Conservation (phyloP, 2,113 vertebrate species). For the Microtus oregoni region DNA sequence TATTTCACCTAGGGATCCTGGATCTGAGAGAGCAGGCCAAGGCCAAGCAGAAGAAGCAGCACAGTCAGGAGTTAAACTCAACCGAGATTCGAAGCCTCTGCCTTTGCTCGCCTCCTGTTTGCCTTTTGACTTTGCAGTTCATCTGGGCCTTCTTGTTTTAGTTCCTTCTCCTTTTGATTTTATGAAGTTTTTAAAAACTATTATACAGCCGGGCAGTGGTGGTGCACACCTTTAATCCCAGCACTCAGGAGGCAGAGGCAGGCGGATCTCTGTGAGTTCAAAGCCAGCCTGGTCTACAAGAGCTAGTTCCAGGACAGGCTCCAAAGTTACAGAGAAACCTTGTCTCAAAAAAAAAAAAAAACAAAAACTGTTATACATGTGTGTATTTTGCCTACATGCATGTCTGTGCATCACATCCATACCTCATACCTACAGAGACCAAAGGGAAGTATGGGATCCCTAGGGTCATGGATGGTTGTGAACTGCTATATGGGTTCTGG, state of each 20-base stretch:
- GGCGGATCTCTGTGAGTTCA: too few relatives aligned
- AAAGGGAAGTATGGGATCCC: neutral
- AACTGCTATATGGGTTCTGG: neutral
- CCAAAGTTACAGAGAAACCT: too few relatives aligned
- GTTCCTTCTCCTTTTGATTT: neutral
- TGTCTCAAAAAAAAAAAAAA: neutral
- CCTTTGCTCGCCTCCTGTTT: neutral
- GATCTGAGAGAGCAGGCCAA: neutral
- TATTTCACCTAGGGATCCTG: neutral
- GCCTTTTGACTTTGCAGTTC: conserved; percentile 1
- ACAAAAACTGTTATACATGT: neutral
- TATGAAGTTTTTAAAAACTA: neutral
- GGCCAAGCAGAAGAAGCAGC: neutral
- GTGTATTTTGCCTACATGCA: neutral
- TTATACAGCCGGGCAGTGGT: too few relatives aligned
- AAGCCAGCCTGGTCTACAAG: too few relatives aligned
- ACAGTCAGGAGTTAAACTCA: neutral
- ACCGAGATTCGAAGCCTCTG: neutral
- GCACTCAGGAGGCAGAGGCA: too few relatives aligned
- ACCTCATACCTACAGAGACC: neutral
- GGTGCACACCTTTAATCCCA: too few relatives aligned
- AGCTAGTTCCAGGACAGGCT: too few relatives aligned
- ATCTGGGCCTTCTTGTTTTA: neutral
- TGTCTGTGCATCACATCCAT: neutral
- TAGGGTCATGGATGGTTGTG: neutral